Evolutionary conservation across 2,888 invertebrate species (phyloP), one percentile per base, ranked within the genome.

Genomic region (Eucriotettix oculatus): DNA sequence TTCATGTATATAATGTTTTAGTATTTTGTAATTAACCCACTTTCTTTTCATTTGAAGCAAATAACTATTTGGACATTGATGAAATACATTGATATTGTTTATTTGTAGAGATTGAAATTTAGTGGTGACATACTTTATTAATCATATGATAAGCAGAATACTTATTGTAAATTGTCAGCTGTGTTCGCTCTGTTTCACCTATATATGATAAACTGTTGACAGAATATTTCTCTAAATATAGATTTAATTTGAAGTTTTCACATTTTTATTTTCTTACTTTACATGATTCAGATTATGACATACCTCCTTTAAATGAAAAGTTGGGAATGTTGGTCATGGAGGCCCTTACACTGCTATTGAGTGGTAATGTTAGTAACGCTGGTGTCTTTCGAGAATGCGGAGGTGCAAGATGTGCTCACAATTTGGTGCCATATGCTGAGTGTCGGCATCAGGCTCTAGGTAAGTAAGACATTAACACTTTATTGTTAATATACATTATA

Each of bases 361-460:
- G 85, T 66, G 86, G 87, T 10, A 95, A 91, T 72, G 83, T 84
- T 60, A 85, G 83, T 66, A 97, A 97, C 74, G 94, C 95, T 54
- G 89, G 86, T 70, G 90, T 96, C 63, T 91, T 97, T 71, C 80
- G 96, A 59, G 94, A 96, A 71, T 92, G 92, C 69, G 92, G 93
- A 1, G 96, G 96, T 10, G 93, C 95, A 1, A 87, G 92, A 66
- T 92, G 92, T 73, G 87, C 90, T 1, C 93, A 95, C 69, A 88
- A 87, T 68, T 83, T 97, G 72, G 89, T 93, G 48, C 85, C 87
- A 62, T 85, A 86, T 70, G 80, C 84, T 64, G 85, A 90, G 67
- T 92, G 91, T 70, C 81, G 95, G 55, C 84, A 83, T 66, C 85
- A 86, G 70, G 88, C 90, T 43, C 79, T 95, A 66, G 89, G 83